Evolutionary conservation across 2,797 vertebrate genomes (phyloP), one percentile per base, ranked within the genome.

Genomic region (Epinephelus awoara): DNA sequence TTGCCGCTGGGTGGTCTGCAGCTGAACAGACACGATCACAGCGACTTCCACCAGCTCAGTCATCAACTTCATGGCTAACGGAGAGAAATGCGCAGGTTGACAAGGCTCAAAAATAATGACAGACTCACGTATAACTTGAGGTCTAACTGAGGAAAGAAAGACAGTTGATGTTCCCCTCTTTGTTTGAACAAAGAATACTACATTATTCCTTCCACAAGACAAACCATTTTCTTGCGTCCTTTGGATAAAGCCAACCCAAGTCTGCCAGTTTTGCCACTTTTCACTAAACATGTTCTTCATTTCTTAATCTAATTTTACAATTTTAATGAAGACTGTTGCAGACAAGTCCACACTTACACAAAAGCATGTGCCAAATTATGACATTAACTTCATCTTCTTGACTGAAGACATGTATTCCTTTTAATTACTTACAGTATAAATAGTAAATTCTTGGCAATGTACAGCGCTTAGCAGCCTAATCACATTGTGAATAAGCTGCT

Each of bases 41-140:
- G 96, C 95, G 76, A 97, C 96, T 2, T 89, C 89, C 77, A 97
- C 96, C 83, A 98, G 58, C 1, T 93, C 95, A 0, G 96, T 96
- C 97, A 97, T 97, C 83, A 98, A 56, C 85, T 96, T 98, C 96
- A 98, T 95, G 54, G 97, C 98, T 94, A 57, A 44, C 0, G 59
- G n/a, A 63, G 17, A 6, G 63, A 73, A 71, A 55, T 54, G 79
- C 7, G 27, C 3, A 67, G n/a, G 72, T 6, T 73, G 17, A 78
- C 3, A 75, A 18, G 29, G 17, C 21, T 52, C 14, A 5, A 66
- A 3, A 14, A 19, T 6, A 46, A 5, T 27, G 42, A 70, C 54
- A 67, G 56, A 73, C 40, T 8, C 14, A 18, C 3, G 59, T 19
- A 15, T 66, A 40, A 42, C 17, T 4, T 62, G 1, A 4, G 27